These are phyloP conservation scores for Delichon dasypus DNA, from an alignment of 2,797 vertebrate species.

Conservation along the genomic window DNA sequence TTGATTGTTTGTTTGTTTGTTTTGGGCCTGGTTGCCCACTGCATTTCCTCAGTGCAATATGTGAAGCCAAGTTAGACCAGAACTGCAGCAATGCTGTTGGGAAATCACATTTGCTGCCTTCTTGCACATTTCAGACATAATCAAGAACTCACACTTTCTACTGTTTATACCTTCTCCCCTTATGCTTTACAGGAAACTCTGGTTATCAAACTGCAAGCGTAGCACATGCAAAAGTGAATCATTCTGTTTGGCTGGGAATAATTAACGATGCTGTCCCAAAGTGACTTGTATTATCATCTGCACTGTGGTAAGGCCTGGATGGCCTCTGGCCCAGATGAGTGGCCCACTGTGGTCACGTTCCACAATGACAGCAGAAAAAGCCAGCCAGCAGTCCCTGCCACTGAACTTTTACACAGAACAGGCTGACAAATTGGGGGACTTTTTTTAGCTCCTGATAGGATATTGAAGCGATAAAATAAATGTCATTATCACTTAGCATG, in stretches of 20 bases:
- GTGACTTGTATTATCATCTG: neutral
- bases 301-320: neutral
- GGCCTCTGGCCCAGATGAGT: neutral
- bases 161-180: neutral
- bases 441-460: neutral
- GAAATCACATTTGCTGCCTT: neutral
- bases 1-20: neutral
- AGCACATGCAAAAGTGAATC: conserved; percentile 1
- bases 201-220: neutral
- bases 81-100: neutral
- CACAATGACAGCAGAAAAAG: neutral
- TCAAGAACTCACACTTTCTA: neutral
- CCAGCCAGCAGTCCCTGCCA: neutral
- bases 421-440: neutral
- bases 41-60: neutral
- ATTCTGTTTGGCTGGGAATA: neutral
- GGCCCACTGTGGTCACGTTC: neutral
- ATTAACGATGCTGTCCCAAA: neutral
- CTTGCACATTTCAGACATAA: neutral
- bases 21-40: neutral
- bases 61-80: neutral
- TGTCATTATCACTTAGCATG: neutral
- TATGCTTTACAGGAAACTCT: neutral
- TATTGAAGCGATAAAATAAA: neutral
- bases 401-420: neutral